Evolutionary conservation across 2,113 vertebrate genomes (phyloP).

Genomic region (Salvator merianae): DNA sequence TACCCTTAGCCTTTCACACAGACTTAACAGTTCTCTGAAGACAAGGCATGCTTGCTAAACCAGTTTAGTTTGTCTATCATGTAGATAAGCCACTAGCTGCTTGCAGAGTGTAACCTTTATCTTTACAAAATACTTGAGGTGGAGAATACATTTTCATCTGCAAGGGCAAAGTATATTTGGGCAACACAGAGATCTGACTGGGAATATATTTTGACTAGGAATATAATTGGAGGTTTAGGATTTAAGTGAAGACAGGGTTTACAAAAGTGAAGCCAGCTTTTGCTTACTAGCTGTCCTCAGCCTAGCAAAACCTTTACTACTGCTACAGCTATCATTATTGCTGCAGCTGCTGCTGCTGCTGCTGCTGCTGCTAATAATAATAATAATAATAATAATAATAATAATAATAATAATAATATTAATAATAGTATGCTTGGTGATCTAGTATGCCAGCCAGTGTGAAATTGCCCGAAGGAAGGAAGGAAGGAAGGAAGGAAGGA

Average conservation of each 20-base stretch:
- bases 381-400: no score
- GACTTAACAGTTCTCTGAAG: not conserved
- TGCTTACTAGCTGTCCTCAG: not conserved
- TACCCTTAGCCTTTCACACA: not conserved
- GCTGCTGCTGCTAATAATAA: no score
- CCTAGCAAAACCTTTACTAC: no score
- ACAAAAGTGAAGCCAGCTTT: not conserved
- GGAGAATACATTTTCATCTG: conserved; percentile 48
- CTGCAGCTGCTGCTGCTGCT: no score
- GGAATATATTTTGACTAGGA: conserved; percentile 1
- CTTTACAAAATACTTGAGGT: conserved; percentile 50
- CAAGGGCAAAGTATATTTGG: conserved; percentile 51
- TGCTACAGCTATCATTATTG: no score
- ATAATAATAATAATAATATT: no score
- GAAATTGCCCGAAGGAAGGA: no score
- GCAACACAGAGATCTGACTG: not conserved
- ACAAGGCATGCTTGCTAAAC: not conserved
- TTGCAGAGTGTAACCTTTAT: not conserved
- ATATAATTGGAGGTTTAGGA: not conserved
- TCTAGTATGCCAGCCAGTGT: no score
- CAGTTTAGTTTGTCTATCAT: not conserved
- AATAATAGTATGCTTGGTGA: no score
- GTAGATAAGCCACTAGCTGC: not conserved
- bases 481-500: no score
- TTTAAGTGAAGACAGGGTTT: conserved; percentile 8